phyloP scores from a whole-genome alignment of 2,113 vertebrate genomes.

The Nansenia antarctica region DNA sequence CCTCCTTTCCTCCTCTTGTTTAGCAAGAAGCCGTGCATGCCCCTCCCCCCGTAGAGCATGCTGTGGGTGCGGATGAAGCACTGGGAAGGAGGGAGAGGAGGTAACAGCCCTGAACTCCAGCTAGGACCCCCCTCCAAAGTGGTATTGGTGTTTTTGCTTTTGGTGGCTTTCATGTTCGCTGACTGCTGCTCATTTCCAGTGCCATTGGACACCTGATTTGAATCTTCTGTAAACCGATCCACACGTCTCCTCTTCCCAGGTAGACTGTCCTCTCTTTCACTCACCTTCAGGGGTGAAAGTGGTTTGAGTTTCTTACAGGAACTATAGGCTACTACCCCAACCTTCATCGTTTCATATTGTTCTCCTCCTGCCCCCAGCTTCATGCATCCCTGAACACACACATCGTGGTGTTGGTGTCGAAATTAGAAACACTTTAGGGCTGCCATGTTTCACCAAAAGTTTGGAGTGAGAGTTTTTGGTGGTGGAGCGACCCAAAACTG shows the following conservation, averaged over 20 bases:
- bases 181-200: not conserved
- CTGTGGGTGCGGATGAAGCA: constrained; percentile 69
- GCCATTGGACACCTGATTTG: constrained; percentile 8
- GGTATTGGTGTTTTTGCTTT: not conserved
- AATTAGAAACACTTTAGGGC: too few species aligned
- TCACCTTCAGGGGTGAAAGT: too few species aligned
- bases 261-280: not conserved
- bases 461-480: too few species aligned
- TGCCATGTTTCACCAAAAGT: too few species aligned
- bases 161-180: not conserved
- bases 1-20: constrained; percentile 71
- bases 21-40: constrained; percentile 76
- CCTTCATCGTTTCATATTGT: too few species aligned
- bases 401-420: too few species aligned
- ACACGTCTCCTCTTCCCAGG: not conserved
- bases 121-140: constrained; percentile 43
- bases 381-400: too few species aligned
- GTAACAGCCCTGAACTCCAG: constrained; percentile 62
- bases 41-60: constrained; percentile 78
- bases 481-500: too few species aligned
- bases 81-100: constrained; percentile 52
- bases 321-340: too few species aligned
- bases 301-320: too few species aligned
- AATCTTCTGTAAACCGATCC: not conserved
- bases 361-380: too few species aligned